A percentile compares a stretch with the other conserved stretches of the same genome.
Conservation (phyloP, 2,888 invertebrate genomes). For the Ophonus ardosiacus region DNA sequence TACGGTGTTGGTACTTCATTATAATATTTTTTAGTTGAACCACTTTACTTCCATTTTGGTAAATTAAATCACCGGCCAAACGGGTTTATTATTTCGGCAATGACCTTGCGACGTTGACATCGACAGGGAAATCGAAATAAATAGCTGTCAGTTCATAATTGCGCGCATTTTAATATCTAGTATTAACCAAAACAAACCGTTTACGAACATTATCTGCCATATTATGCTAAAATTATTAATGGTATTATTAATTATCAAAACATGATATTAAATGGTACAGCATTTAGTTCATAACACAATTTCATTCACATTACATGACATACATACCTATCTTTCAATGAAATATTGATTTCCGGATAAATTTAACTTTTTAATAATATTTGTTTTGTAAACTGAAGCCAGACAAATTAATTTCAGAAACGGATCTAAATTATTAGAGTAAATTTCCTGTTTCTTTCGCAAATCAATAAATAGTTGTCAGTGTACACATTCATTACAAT, state of each 20-base stretch:
- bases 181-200: conserved; percentile 9
- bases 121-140: conserved; percentile 12
- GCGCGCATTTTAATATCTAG: conserved; percentile 10
- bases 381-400: neutral
- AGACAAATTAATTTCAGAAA: conserved; percentile 2
- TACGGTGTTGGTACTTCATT: conserved; percentile 26
- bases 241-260: neutral
- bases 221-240: neutral
- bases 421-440: conserved; percentile 7
- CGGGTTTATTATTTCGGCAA: conserved; percentile 39
- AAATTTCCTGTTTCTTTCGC: neutral
- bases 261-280: neutral
- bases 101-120: conserved; percentile 16
- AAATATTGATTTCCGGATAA: neutral
- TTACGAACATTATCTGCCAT: neutral
- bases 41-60: conserved; percentile 35
- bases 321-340: neutral
- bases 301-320: neutral
- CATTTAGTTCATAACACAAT: neutral
- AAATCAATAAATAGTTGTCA: conserved; percentile 26
- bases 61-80: conserved; percentile 27
- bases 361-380: neutral
- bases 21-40: conserved; percentile 29
- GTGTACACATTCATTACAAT: neutral
- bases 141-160: conserved; percentile 6